phyloP scores from a whole-genome alignment of 2,113 vertebrate species.

The Hippopotamus amphibius region DNA sequence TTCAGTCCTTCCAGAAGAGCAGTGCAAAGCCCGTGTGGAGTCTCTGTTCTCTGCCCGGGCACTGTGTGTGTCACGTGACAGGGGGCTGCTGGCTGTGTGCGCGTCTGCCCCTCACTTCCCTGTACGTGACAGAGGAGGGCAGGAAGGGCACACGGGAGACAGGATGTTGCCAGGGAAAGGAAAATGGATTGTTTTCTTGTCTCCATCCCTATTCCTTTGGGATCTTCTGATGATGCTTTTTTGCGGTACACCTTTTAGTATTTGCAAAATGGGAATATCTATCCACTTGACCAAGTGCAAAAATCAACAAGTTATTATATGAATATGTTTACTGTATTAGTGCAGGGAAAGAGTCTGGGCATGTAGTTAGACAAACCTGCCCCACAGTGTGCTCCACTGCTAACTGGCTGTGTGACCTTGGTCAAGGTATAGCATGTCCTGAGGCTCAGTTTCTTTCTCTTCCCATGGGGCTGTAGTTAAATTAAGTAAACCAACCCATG shows the following conservation, averaged over 20 bases:
- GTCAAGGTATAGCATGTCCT: not conserved
- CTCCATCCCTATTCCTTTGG: not conserved
- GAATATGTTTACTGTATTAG: not conserved
- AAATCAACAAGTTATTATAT: not conserved
- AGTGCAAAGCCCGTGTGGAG: not conserved
- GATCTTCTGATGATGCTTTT: not conserved
- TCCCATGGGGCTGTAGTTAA: not conserved
- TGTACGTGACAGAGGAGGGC: fast-evolving
- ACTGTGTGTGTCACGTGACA: too few species aligned
- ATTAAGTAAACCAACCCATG: not conserved
- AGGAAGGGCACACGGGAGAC: fast-evolving
- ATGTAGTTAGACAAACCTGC: not conserved
- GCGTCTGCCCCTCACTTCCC: not conserved
- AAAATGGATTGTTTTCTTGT: not conserved
- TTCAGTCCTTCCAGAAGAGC: not conserved
- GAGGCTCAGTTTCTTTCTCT: not conserved
- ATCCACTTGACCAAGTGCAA: not conserved
- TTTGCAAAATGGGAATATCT: not conserved
- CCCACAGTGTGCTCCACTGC: not conserved
- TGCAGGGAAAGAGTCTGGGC: not conserved
- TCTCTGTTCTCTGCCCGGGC: not conserved
- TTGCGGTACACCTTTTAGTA: not conserved
- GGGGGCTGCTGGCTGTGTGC: not conserved
- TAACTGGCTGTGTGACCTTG: too few species aligned
- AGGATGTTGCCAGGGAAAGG: not conserved